Evolutionary conservation across 1,140 invertebrate genomes (phyloP), one percentile per base, ranked within the genome.

Genomic region (Drosophila fuyamai): DNA sequence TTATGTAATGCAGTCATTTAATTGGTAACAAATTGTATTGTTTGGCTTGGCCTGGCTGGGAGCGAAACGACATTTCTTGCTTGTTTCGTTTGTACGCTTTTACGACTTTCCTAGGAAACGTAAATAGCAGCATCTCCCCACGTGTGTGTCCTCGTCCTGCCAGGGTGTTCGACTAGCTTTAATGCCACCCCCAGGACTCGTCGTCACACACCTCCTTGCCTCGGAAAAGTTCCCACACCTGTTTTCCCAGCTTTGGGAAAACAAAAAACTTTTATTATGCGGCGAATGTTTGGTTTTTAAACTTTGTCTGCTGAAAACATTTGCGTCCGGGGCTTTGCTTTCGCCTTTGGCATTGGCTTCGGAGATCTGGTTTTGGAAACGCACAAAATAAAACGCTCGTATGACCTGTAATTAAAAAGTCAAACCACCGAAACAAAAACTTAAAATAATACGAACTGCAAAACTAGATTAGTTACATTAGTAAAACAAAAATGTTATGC

Each of bases 21-120:
- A 86, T 86, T 86, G 82, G 82, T 86, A 86, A 88, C 82, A 88
- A 86, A 86, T 86, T 86, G 83, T 88, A 88, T 86, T 86, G 82
- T 86, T 86, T 82, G 79, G 81, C 78, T 79, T 78, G 53, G 53
- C 60, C 48, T 16, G 43, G 48, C 70, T 18, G 41, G 41, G 16
- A 55, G 41, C n/a, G 29, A 23, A 63, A 56, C 43, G 63, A 70
- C 81, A 54, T 78, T 75, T 78, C 78, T 62, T 65, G 50, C 71
- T 73, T 56, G 63, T 78, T 85, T 76, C 61, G 56, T 79, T 76
- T 84, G 65, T 79, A 73, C 82, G 83, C 83, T 76, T 86, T 86
- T 82, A 88, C 75, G 79, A 86, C 75, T 86, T 86, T 86, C 74
- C 76, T 59, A 51, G 66, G 83, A 88, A 88, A 82, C 83, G 60